These are phyloP conservation scores for Morus bassanus DNA, from an alignment of 2,797 vertebrate genomes.

Conservation along the genomic window DNA sequence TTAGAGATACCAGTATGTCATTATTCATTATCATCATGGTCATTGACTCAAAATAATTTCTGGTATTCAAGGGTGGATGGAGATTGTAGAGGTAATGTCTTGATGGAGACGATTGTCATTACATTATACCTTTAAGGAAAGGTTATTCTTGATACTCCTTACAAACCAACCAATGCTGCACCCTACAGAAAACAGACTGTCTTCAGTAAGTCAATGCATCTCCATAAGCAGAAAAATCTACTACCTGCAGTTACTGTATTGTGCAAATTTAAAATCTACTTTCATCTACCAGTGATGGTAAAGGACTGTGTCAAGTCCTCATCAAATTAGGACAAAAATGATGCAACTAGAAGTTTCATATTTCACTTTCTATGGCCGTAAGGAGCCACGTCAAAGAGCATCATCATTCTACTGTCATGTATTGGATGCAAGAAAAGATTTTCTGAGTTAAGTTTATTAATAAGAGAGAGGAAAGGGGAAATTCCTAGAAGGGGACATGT, in stretches of 20 bases:
- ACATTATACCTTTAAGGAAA: background rate
- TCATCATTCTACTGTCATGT: background rate
- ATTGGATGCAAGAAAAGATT: background rate
- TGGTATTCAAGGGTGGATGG: background rate
- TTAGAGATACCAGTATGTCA: background rate
- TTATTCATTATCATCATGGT: background rate
- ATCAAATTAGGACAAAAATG: background rate
- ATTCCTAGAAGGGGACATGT: background rate
- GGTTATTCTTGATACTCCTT: background rate
- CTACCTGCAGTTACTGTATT: background rate
- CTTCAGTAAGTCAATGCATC: background rate
- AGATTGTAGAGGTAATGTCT: background rate
- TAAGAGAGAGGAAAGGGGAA: background rate
- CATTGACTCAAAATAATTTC: background rate
- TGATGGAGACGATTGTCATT: background rate
- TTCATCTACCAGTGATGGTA: background rate
- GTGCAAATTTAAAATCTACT: background rate
- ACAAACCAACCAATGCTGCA: background rate
- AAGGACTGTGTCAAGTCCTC: background rate
- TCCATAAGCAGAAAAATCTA: background rate
- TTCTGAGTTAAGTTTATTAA: background rate
- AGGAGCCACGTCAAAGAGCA: background rate
- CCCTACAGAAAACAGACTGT: background rate
- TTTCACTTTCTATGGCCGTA: background rate
- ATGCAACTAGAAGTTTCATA: background rate